Evolutionary conservation across 2,113 vertebrate species (phyloP), one percentile per base, ranked within the genome.

Genomic region (Melospiza melodia): DNA sequence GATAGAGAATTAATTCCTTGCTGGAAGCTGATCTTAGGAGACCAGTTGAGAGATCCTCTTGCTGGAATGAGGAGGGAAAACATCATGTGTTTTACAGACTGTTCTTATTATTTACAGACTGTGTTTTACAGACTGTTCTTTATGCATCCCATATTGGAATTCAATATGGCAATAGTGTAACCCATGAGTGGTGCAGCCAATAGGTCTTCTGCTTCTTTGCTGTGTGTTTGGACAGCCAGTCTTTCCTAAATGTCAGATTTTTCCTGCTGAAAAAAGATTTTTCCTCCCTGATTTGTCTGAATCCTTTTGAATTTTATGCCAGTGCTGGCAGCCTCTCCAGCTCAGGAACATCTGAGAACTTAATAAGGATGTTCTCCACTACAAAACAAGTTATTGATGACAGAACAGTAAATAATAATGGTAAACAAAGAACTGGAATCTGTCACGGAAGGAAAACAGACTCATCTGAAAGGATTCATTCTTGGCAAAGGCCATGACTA

Each of bases 381-480:
- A 28, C 52, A 81, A 55, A 39, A 84, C 22, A 65, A 94, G 69
- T 84, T 84, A 75, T 49, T 91, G 74, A 91, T 61, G 92, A 72
- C 76, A 61, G 57, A 79, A 72, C 33, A 82, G 84, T n/a, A 65
- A 84, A 95, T 57, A 89, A 68, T 52, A 69, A 84, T 33, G 73
- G 55, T 55, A 61, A 93, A 94, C 18, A 43, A 84, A 87, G 58
- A 73, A 68, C 69, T 87, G 71, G 62, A 72, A 72, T 75, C 69
- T 75, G 84, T 65, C 90, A 93, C 30, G 54, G 69, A 78, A 91
- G 84, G 66, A 84, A 93, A 96, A 93, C 62, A 95, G 77, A 68
- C 37, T 90, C 28, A 80, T 92, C 67, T 71, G 75, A 90, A 85
- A 92, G 87, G 54, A 88, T 88, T 88, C 21, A 37, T 69, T 87